Conservation (phyloP, 2,113 vertebrate species). For the Dasyornis broadbenti region DNA sequence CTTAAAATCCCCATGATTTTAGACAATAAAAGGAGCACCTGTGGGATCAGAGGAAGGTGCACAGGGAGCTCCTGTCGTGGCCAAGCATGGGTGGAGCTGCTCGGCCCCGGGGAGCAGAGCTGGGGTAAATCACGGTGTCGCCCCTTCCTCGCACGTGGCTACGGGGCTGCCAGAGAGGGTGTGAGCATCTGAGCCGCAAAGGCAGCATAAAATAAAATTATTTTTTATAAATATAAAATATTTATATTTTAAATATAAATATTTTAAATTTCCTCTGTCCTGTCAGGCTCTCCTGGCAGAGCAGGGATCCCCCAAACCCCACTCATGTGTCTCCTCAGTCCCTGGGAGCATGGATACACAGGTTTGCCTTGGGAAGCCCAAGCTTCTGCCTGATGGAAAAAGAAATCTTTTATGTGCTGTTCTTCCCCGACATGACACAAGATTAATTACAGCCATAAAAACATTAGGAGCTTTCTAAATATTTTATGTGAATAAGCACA, state of each 20-base stretch:
- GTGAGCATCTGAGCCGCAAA: background rate
- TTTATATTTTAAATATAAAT: too few species aligned
- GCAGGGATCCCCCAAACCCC: background rate
- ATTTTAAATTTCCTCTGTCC: too few species aligned
- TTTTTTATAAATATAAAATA: too few species aligned
- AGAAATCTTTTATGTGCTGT: background rate
- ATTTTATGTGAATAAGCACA: conserved; percentile 53
- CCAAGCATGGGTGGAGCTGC: accelerated
- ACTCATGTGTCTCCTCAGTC: accelerated
- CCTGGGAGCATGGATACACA: accelerated
- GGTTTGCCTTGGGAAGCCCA: background rate
- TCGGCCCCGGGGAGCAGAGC: background rate
- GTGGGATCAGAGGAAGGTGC: background rate
- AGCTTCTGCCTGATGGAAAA: background rate
- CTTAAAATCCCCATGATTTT: background rate
- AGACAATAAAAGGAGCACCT: background rate
- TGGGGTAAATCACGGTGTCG: accelerated
- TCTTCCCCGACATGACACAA: conserved; percentile 20
- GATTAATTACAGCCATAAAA: conserved; percentile 67
- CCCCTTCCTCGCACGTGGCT: accelerated
- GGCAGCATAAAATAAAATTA: accelerated
- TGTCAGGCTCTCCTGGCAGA: background rate
- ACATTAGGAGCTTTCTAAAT: conserved; percentile 57
- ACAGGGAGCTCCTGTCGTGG: background rate
- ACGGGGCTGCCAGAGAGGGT: accelerated